Evolutionary conservation across 2,113 vertebrate genomes (phyloP).

Genomic region (Nannospalax galili): DNA sequence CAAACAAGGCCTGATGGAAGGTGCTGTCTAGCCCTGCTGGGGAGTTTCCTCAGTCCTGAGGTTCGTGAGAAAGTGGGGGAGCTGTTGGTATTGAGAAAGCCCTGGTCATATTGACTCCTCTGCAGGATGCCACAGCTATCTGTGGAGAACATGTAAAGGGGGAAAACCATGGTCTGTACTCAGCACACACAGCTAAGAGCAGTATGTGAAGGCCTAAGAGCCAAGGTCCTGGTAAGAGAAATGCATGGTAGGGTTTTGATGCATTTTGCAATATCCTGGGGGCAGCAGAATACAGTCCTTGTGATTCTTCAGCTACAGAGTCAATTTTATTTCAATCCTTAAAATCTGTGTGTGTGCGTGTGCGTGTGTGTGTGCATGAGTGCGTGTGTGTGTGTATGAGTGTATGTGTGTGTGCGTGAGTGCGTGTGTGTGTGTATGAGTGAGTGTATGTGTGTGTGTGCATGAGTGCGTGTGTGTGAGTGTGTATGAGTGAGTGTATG

Average conservation of each 20-base stretch:
- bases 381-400: neutral
- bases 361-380: neutral
- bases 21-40: neutral
- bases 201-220: neutral
- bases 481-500: too few species aligned
- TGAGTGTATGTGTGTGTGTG: neutral
- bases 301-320: neutral
- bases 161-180: neutral
- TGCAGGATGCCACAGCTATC: neutral
- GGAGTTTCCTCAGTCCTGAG: too few species aligned
- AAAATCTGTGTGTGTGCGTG: neutral
- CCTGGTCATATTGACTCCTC: neutral
- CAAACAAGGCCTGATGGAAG: accelerated
- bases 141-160: neutral
- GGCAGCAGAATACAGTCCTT: neutral
- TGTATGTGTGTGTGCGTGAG: neutral
- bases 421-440: neutral
- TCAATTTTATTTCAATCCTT: neutral
- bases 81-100: neutral
- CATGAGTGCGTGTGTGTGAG: neutral
- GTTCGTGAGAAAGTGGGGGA: neutral
- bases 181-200: neutral
- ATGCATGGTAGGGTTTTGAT: neutral
- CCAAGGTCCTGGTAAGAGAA: neutral
- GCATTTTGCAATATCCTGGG: neutral